Conservation (phyloP, 1,140 invertebrate species). For the Limonius californicus region DNA sequence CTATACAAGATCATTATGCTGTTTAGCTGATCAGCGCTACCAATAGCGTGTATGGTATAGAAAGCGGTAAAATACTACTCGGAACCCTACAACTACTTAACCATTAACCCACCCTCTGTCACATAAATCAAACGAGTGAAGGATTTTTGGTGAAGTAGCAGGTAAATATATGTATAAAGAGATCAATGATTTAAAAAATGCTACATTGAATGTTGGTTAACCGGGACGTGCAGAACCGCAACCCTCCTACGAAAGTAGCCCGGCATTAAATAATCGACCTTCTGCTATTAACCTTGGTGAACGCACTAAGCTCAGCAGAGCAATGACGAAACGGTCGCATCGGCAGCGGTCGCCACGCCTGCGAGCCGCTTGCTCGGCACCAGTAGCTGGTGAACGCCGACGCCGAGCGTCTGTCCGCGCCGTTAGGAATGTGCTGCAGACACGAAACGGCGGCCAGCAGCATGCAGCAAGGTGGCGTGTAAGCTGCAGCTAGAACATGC, state of each 20-base stretch:
- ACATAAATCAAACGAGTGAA: too few species aligned
- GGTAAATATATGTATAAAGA: too few species aligned
- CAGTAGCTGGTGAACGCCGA: slow-evolving; percentile 16
- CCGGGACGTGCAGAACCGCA: background rate
- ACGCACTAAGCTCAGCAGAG: slow-evolving; percentile 4
- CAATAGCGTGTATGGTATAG: too few species aligned
- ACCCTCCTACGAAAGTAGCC: background rate
- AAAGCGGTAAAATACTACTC: too few species aligned
- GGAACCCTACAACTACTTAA: too few species aligned
- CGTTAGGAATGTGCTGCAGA: slow-evolving; percentile 1
- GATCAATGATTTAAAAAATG: too few species aligned
- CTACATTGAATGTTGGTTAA: too few species aligned
- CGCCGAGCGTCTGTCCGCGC: slow-evolving; percentile 19
- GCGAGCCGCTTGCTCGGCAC: slow-evolving; percentile 1
- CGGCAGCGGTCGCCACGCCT: slow-evolving; percentile 15
- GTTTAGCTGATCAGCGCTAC: too few species aligned
- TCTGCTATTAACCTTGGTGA: background rate
- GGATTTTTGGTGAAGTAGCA: too few species aligned
- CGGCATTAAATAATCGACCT: background rate
- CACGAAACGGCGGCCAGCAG: slow-evolving; percentile 2
- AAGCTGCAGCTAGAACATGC: slow-evolving; percentile 39
- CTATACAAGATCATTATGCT: too few species aligned
- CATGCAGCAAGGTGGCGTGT: slow-evolving; percentile 25
- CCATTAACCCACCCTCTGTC: too few species aligned
- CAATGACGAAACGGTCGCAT: slow-evolving; percentile 2